Conservation (phyloP, 2,888 invertebrate genomes). For the Antheraea assamensis region DNA sequence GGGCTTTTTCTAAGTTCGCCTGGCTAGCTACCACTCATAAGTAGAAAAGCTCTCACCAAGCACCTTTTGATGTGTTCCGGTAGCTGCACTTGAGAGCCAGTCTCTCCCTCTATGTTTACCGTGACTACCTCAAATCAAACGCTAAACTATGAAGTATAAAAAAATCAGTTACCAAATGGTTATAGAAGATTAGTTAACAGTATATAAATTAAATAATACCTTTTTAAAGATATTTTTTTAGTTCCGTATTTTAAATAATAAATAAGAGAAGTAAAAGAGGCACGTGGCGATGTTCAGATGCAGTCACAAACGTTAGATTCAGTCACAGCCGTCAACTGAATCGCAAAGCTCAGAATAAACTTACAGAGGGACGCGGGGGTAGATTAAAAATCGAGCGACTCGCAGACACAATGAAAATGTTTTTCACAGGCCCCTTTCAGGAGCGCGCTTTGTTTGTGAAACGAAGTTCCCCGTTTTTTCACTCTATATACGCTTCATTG, state of each 20-base stretch:
- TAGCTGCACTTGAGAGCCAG: too few species aligned
- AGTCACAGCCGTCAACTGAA: slow-evolving; percentile 57
- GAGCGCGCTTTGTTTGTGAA: slow-evolving; percentile 76
- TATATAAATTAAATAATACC: background rate
- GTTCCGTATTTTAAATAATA: too few species aligned
- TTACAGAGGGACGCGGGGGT: slow-evolving; percentile 65
- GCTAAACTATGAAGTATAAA: too few species aligned
- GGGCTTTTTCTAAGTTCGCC: too few species aligned
- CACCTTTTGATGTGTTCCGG: too few species aligned
- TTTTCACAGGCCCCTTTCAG: slow-evolving; percentile 76
- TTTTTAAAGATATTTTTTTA: too few species aligned
- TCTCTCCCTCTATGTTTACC: too few species aligned
- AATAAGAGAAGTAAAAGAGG: slow-evolving; percentile 21
- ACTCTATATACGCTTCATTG: slow-evolving; percentile 70
- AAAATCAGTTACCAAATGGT: too few species aligned
- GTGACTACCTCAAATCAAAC: too few species aligned
- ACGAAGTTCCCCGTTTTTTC: slow-evolving; percentile 75
- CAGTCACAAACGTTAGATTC: slow-evolving; percentile 50
- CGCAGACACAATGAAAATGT: slow-evolving; percentile 79
- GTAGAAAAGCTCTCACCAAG: too few species aligned
- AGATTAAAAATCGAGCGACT: slow-evolving; percentile 81
- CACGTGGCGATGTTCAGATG: slow-evolving; percentile 24
- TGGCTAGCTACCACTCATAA: too few species aligned
- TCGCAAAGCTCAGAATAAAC: slow-evolving; percentile 70
- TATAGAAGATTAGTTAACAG: background rate